These are phyloP conservation scores for Prenolepis imparis DNA, from an alignment of 2,888 invertebrate species.

Conservation along the genomic window DNA sequence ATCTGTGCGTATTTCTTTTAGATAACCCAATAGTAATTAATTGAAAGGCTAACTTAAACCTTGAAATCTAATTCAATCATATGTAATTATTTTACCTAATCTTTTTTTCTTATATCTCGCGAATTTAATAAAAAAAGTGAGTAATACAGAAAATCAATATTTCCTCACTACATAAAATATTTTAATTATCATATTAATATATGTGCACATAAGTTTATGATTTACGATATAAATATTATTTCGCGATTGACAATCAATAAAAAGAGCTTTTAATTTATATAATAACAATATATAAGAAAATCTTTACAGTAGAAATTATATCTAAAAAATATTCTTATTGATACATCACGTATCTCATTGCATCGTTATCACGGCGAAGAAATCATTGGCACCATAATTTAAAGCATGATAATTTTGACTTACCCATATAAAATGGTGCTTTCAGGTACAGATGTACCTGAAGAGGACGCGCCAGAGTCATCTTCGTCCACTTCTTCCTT, in stretches of 20 bases:
- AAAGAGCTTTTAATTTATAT: background rate
- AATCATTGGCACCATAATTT: background rate
- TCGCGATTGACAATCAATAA: background rate
- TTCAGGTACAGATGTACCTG: slow-evolving; percentile 72
- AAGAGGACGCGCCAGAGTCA: slow-evolving; percentile 74
- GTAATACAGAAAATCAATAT: too few relatives aligned
- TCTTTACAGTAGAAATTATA: background rate
- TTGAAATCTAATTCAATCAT: background rate
- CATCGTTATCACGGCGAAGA: background rate
- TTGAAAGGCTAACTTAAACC: background rate
- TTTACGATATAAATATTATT: background rate
- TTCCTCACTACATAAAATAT: background rate
- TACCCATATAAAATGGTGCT: slow-evolving; percentile 75
- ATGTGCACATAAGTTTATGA: background rate
- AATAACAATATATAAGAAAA: too few relatives aligned
- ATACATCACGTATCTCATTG: background rate
- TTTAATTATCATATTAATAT: background rate
- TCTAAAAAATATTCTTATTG: background rate
- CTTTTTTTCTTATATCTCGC: background rate
- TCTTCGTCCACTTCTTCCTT: slow-evolving; percentile 82
- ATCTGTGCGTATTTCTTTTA: background rate
- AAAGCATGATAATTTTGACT: slow-evolving; percentile 55
- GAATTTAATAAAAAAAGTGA: background rate
- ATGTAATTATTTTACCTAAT: slow-evolving; percentile 1
- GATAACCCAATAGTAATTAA: background rate